These are phyloP conservation scores for Columba livia DNA, from an alignment of 2,113 vertebrate genomes.

Conservation along the genomic window DNA sequence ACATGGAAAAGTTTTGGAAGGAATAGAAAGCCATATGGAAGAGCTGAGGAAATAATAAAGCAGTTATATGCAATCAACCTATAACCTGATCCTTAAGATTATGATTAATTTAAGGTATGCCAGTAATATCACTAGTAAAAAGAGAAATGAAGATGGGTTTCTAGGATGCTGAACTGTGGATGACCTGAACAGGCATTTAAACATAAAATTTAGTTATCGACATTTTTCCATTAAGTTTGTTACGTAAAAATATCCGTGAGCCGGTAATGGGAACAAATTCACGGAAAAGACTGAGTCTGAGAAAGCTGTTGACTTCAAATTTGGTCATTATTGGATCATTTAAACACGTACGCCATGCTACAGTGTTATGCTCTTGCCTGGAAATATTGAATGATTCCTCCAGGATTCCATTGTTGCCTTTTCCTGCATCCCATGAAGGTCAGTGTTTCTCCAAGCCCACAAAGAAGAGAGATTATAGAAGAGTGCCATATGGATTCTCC, in stretches of 20 bases:
- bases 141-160: not conserved
- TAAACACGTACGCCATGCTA: not conserved
- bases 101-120: not conserved
- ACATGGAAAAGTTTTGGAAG: not conserved
- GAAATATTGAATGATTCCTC: not conserved
- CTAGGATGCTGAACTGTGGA: not conserved
- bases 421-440: not conserved
- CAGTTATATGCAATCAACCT: not conserved
- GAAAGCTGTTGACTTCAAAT: not conserved
- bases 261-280: not conserved
- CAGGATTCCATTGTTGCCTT: not conserved
- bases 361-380: not conserved
- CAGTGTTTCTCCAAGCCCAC: not conserved
- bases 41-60: not conserved
- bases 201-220: not conserved
- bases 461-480: not conserved
- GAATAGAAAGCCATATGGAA: not conserved
- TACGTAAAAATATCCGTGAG: not conserved
- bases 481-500: not conserved
- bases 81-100: not conserved
- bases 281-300: not conserved
- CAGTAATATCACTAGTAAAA: not conserved
- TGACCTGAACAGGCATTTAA: not conserved
- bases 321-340: not conserved
- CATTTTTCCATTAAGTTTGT: not conserved